phyloP scores from a whole-genome alignment of 2,113 vertebrate genomes.

The Rhizomys pruinosus region DNA sequence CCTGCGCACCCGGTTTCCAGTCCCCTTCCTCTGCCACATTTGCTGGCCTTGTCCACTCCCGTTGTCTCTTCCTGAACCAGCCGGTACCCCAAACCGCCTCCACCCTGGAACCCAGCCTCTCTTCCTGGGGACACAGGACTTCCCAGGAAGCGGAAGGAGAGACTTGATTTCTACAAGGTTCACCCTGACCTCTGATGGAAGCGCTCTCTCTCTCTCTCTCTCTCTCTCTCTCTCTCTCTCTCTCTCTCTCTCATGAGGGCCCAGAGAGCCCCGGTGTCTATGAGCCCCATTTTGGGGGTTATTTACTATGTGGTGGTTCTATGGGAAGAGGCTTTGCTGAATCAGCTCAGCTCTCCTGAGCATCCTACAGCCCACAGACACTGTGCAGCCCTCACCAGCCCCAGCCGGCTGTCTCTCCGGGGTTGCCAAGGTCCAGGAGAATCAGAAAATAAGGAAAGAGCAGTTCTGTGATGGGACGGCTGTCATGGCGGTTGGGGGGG shows the following conservation, averaged over 20 bases:
- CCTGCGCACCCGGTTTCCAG: background rate
- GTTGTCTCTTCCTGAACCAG: too few species aligned
- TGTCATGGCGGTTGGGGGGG: too few species aligned
- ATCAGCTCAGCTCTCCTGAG: background rate
- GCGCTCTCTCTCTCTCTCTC: too few species aligned
- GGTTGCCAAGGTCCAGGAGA: background rate
- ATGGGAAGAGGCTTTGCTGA: background rate
- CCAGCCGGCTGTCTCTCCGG: background rate
- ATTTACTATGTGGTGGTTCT: accelerated
- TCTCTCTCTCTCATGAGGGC: background rate
- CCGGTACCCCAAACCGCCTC: accelerated
- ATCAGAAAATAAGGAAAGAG: background rate
- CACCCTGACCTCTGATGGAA: background rate
- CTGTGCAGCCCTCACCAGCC: accelerated
- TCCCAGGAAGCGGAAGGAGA: background rate
- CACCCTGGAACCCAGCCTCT: background rate
- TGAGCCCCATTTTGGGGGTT: background rate
- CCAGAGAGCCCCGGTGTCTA: accelerated
- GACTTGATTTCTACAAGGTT: background rate
- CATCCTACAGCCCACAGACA: accelerated
- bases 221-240: background rate
- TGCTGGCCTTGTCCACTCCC: too few species aligned
- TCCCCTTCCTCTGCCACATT: too few species aligned
- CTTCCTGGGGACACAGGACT: background rate
- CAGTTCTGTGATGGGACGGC: accelerated